Conservation (phyloP, 2,797 vertebrate genomes). For the Clarias pachynema region DNA sequence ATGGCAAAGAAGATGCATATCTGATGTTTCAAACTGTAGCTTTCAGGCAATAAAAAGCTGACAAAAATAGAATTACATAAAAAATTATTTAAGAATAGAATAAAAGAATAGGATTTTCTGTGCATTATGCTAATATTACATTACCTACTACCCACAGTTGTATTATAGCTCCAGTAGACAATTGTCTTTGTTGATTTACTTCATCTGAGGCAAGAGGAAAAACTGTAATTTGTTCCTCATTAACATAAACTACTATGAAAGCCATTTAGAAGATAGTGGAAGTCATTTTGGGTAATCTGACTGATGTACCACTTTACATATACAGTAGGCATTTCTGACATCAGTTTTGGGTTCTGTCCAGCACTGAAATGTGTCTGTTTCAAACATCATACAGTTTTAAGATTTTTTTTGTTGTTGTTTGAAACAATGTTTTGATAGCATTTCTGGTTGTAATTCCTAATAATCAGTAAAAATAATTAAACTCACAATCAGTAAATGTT, state of each 20-base stretch:
- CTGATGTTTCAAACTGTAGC: neutral
- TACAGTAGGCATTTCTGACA: conserved; percentile 13
- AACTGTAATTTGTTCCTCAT: neutral
- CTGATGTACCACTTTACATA: neutral
- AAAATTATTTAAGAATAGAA: neutral
- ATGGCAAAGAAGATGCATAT: no score
- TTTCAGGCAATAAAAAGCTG: neutral
- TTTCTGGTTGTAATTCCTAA: neutral
- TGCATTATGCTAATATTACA: neutral
- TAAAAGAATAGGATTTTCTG: neutral
- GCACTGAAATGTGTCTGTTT: conserved; percentile 16
- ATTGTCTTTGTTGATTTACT: neutral
- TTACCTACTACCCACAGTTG: neutral
- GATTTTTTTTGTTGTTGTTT: no score
- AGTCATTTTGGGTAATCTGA: conserved; percentile 6
- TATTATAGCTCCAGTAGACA: neutral
- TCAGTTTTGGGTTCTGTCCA: conserved; percentile 24
- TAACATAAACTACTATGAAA: neutral
- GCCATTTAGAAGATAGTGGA: neutral
- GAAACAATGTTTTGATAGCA: neutral
- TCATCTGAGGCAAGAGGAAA: neutral
- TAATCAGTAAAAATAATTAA: neutral
- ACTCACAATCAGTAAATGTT: neutral
- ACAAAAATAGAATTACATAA: neutral
- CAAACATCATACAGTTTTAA: neutral